Evolutionary conservation across 2,113 vertebrate species (phyloP).

Genomic region (Pycnonotus jocosus): DNA sequence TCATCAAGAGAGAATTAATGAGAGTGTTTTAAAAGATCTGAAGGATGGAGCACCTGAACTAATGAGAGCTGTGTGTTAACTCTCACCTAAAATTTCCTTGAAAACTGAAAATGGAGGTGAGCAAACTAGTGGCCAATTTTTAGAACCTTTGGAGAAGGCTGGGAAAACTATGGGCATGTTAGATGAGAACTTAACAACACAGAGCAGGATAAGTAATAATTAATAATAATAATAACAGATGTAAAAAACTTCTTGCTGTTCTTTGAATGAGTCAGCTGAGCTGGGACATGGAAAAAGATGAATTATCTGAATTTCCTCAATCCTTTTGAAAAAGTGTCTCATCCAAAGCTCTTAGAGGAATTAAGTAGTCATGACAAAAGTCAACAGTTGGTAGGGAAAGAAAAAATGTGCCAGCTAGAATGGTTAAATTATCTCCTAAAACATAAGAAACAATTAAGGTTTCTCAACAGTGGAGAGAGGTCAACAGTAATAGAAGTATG

Average conservation of each 20-base stretch:
- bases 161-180: not conserved
- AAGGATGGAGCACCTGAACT: not conserved
- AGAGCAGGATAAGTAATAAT: not conserved
- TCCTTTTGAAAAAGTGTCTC: not conserved
- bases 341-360: not conserved
- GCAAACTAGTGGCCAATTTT: not conserved
- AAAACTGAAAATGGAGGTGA: not conserved
- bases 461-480: not conserved
- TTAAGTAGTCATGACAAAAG: not conserved
- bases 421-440: not conserved
- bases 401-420: not conserved
- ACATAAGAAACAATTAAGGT: not conserved
- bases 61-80: not conserved
- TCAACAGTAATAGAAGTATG: not conserved
- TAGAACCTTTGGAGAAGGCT: not conserved
- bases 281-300: not conserved
- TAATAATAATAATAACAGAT: not conserved
- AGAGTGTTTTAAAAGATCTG: not conserved
- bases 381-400: not conserved
- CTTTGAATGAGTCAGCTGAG: not conserved
- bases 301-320: not conserved
- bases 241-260: not conserved
- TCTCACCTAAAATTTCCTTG: not conserved
- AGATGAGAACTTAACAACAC: not conserved
- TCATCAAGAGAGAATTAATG: not conserved